Conservation (phyloP, 2,113 vertebrate species). For the Tauraco erythrolophus region DNA sequence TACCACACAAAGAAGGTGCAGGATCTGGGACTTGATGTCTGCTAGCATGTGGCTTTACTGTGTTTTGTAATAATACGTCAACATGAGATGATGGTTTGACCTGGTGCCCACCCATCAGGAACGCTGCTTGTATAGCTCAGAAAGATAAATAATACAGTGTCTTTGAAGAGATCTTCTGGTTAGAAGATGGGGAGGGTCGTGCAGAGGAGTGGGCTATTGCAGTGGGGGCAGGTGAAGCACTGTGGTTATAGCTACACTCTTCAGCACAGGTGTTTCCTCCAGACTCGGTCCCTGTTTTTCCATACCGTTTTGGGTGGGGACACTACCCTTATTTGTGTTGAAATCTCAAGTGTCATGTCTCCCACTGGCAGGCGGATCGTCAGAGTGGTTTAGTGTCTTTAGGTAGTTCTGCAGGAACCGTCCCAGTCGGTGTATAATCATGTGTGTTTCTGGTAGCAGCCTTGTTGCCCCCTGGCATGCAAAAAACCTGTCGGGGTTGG, state of each 20-base stretch:
- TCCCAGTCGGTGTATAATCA: rapidly evolving
- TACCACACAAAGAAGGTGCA: not conserved
- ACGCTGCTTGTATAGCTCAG: not conserved
- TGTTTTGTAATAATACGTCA: not conserved
- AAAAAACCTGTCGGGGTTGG: not conserved
- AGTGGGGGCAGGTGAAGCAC: not conserved
- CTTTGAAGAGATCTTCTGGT: not conserved
- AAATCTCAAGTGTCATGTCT: not conserved
- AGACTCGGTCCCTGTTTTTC: not conserved
- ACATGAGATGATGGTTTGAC: not conserved
- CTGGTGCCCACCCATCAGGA: rapidly evolving
- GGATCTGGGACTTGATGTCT: not conserved
- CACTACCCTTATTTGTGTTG: not conserved
- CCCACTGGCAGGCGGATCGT: not conserved
- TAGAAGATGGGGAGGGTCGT: not conserved
- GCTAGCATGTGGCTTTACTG: not conserved
- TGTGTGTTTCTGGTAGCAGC: not conserved
- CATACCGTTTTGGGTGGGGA: not conserved
- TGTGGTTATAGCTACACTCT: not conserved
- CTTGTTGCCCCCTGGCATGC: not conserved
- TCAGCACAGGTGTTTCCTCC: not conserved
- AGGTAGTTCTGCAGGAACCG: not conserved
- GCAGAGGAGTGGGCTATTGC: rapidly evolving
- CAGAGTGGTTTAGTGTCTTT: too few species aligned
- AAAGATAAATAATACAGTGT: not conserved